These are phyloP conservation scores for Meloe dianella DNA, from an alignment of 2,888 invertebrate genomes.

Conservation along the genomic window DNA sequence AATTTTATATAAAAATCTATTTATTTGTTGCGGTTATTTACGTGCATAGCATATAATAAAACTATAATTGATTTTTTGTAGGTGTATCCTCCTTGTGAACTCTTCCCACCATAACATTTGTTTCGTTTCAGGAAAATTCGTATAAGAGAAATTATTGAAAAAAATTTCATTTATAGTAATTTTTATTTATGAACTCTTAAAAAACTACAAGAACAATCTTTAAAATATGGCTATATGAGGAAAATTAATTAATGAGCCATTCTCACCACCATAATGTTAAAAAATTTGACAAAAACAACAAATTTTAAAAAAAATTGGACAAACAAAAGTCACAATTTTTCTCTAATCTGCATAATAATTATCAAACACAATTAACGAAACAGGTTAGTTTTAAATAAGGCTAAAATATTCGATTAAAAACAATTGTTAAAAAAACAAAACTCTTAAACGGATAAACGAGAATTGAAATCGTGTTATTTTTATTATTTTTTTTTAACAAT, in stretches of 20 bases:
- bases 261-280: not conserved
- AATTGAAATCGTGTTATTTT: not conserved
- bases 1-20: slow-evolving; percentile 2
- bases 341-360: no score
- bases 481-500: no score
- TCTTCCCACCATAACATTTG: no score
- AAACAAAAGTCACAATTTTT: not conserved
- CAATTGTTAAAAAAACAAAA: not conserved
- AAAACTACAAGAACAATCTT: not conserved
- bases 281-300: not conserved
- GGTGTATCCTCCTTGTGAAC: not conserved
- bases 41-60: not conserved
- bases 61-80: not conserved
- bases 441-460: no score
- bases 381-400: no score
- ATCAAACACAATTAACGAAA: no score
- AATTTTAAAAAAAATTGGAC: not conserved
- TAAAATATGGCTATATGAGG: slow-evolving; percentile 5
- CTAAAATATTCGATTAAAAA: not conserved
- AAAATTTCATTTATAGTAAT: no score
- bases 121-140: no score
- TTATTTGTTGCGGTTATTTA: not conserved
- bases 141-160: no score
- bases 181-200: not conserved
- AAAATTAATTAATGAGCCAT: not conserved